Conservation (phyloP, 2,888 invertebrate genomes). For the Acrobasis consociella region DNA sequence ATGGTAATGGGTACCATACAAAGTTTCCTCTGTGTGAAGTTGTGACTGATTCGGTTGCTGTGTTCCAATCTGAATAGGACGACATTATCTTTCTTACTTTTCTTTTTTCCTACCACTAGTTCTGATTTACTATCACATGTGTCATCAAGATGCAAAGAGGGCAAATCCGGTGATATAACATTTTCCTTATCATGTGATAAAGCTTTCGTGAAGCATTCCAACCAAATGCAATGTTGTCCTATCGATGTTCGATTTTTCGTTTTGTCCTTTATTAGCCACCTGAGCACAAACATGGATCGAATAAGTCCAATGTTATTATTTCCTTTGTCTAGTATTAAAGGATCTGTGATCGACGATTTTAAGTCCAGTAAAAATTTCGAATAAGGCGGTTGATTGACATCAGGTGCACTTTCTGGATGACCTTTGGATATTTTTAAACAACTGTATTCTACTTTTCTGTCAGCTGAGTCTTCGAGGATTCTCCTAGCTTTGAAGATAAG, state of each 20-base stretch:
- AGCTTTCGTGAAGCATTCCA: constrained; percentile 82
- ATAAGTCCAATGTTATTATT: constrained; percentile 55
- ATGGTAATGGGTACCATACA: constrained; percentile 87
- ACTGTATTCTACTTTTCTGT: constrained; percentile 57
- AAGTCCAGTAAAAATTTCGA: constrained; percentile 61
- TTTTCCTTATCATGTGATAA: constrained; percentile 69
- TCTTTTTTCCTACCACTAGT: constrained; percentile 47
- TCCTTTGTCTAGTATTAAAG: constrained; percentile 36
- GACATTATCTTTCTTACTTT: constrained; percentile 70
- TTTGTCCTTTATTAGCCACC: constrained; percentile 83
- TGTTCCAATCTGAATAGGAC: constrained; percentile 84
- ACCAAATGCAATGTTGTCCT: constrained; percentile 87
- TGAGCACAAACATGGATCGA: constrained; percentile 71
- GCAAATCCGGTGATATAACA: constrained; percentile 49
- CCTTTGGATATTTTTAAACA: constrained; percentile 56
- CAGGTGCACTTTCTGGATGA: constrained; percentile 47
- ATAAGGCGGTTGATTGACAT: constrained; percentile 54
- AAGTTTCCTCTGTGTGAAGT: constrained; percentile 83
- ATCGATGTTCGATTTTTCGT: constrained; percentile 80
- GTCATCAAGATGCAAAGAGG: constrained; percentile 67
- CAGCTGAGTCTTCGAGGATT: constrained; percentile 44
- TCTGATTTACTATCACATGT: constrained; percentile 47
- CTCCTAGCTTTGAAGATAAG: constrained; percentile 64
- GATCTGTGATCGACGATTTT: constrained; percentile 52
- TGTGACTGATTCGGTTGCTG: constrained; percentile 82